phyloP scores from a whole-genome alignment of 2,888 invertebrate genomes.

The Dione juno region DNA sequence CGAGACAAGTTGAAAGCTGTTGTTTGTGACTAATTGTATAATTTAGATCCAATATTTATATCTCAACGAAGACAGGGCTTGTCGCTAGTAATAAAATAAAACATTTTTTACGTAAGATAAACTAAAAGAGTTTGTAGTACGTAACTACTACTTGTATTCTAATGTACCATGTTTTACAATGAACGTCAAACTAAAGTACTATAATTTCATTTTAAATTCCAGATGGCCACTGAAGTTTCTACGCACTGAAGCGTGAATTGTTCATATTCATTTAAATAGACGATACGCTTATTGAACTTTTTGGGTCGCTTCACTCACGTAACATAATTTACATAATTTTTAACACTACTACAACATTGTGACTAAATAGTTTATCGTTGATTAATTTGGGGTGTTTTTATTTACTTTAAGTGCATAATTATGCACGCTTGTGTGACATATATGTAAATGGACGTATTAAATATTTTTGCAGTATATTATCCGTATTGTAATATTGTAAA shows the following conservation, averaged over 20 bases:
- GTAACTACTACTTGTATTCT: neutral
- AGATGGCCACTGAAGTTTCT: slow-evolving; percentile 18
- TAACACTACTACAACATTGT: neutral
- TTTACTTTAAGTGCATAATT: too few species aligned
- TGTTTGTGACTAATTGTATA: neutral
- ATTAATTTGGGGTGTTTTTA: neutral
- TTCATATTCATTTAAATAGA: slow-evolving; percentile 14
- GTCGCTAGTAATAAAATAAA: neutral
- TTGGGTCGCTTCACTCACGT: slow-evolving; percentile 11
- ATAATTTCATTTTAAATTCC: slow-evolving; percentile 1
- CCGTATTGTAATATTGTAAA: neutral
- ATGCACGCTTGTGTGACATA: too few species aligned
- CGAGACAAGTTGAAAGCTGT: neutral
- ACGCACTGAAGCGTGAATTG: slow-evolving; percentile 3
- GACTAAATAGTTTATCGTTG: neutral
- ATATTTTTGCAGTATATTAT: too few species aligned
- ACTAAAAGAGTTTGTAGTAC: neutral
- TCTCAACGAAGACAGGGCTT: neutral
- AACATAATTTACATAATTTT: slow-evolving; percentile 2
- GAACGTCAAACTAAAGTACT: slow-evolving; percentile 4
- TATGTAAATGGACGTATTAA: too few species aligned
- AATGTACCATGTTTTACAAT: neutral
- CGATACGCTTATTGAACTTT: neutral
- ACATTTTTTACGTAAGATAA: neutral
- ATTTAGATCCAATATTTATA: neutral